These are phyloP conservation scores for Acanthosoma haemorrhoidale DNA, from an alignment of 2,888 invertebrate genomes.

Conservation along the genomic window DNA sequence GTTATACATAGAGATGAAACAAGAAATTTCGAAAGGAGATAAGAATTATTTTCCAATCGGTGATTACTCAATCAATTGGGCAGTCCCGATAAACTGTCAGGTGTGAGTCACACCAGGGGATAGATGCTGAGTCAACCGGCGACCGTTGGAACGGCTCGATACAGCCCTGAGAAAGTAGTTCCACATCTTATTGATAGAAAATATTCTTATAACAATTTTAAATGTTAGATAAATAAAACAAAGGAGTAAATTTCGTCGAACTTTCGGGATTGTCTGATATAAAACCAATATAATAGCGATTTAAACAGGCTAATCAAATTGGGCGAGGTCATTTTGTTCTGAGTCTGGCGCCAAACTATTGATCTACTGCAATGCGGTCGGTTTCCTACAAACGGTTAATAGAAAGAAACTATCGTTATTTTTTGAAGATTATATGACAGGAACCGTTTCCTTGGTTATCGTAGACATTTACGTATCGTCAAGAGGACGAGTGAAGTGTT, in stretches of 20 bases:
- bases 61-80: background rate
- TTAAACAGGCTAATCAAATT: background rate
- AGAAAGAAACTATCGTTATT: no score
- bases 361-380: background rate
- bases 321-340: background rate
- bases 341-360: conserved; percentile 6
- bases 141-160: background rate
- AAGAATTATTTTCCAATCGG: no score
- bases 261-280: accelerated
- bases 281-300: background rate
- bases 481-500: no score
- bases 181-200: background rate
- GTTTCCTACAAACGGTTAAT: background rate
- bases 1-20: no score
- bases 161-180: background rate
- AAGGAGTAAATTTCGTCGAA: no score
- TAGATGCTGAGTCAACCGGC: background rate
- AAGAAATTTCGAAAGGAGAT: no score
- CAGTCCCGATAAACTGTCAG: background rate
- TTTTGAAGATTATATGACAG: no score
- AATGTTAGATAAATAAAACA: background rate
- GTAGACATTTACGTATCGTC: no score
- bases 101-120: background rate
- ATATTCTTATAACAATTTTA: background rate
- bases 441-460: no score